Percentiles rank a stretch among this genome's conserved stretches.
Evolutionary conservation across 2,113 vertebrate species (phyloP).

Genomic region (Abramis brama): DNA sequence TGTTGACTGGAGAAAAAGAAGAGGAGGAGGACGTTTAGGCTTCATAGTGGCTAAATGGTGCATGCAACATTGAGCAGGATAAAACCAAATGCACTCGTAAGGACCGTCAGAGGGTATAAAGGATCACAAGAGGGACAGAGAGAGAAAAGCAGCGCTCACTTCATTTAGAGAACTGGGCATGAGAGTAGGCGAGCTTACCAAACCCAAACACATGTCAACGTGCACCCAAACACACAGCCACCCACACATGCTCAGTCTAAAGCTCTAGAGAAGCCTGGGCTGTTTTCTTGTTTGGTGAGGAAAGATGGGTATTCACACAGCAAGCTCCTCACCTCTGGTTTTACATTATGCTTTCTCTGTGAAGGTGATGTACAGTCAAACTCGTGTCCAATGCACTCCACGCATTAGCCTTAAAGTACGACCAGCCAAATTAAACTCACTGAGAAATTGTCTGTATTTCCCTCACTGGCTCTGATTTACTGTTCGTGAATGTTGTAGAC

Average conservation of each 20-base stretch:
- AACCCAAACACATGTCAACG: constrained; percentile 14
- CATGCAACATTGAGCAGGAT: not conserved
- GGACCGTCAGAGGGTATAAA: constrained; percentile 14
- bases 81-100: not conserved
- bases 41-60: not conserved
- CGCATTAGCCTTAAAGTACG: too few relatives aligned
- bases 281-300: constrained; percentile 22
- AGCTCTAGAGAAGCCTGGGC: constrained; percentile 30
- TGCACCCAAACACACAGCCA: constrained; percentile 1
- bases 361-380: not conserved
- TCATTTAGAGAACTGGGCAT: constrained; percentile 29
- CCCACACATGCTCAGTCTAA: constrained; percentile 23
- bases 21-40: not conserved
- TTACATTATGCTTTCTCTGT: not conserved
- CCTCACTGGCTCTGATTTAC: not conserved
- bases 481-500: not conserved
- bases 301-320: not conserved
- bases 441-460: not conserved
- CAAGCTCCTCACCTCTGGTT: not conserved
- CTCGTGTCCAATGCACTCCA: not conserved
- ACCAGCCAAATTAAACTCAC: too few relatives aligned
- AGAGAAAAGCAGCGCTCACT: constrained; percentile 30
- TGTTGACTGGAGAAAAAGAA: constrained; percentile 64
- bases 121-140: not conserved
- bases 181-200: constrained; percentile 3